A percentile compares a stretch with the other conserved stretches of the same genome.
Evolutionary conservation across 1,140 invertebrate genomes (phyloP).

Genomic region (Listronotus bonariensis): DNA sequence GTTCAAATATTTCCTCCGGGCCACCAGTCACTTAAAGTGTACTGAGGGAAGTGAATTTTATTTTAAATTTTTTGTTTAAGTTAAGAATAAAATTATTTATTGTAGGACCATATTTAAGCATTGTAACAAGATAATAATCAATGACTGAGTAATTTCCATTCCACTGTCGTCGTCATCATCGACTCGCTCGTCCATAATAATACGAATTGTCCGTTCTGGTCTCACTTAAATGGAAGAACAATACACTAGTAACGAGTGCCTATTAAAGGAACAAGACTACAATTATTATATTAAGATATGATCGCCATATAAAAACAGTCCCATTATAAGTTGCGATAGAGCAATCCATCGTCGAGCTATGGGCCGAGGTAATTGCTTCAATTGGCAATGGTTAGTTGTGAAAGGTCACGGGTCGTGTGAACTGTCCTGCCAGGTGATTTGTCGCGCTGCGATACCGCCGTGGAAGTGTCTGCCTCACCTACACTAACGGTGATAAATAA

Average conservation of each 20-base stretch:
- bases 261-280: constrained; percentile 26
- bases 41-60: too few species aligned
- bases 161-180: constrained; percentile 16
- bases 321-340: constrained; percentile 17
- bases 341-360: constrained; percentile 19
- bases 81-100: too few species aligned
- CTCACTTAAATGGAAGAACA: constrained; percentile 23
- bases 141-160: neutral
- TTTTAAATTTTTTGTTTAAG: too few species aligned
- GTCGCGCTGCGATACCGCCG: constrained; percentile 45
- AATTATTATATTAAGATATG: constrained; percentile 34
- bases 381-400: constrained; percentile 54
- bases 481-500: constrained; percentile 35
- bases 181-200: constrained; percentile 18
- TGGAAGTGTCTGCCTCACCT: constrained; percentile 30
- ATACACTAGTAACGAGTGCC: constrained; percentile 25
- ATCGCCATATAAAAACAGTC: constrained; percentile 31
- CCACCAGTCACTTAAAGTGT: too few species aligned
- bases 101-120: too few species aligned
- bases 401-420: constrained; percentile 53
- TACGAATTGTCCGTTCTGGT: constrained; percentile 9
- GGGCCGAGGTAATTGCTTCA: constrained; percentile 46
- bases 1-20: too few species aligned
- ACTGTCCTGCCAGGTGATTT: constrained; percentile 54
- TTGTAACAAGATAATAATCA: too few species aligned